Evolutionary conservation across 2,797 vertebrate genomes (phyloP).

Genomic region (Siniperca obscura): DNA sequence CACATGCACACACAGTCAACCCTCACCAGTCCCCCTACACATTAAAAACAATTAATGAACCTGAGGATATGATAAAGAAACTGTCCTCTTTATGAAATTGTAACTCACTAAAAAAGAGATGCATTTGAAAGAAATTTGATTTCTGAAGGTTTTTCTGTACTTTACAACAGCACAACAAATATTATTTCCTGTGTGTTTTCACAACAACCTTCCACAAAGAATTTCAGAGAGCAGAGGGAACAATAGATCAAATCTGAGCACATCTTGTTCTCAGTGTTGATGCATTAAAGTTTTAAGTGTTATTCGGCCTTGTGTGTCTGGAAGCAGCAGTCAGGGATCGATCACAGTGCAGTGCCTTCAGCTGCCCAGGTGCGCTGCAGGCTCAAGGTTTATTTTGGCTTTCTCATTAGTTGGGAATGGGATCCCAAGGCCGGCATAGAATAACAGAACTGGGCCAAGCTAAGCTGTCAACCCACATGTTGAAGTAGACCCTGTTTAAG

Average conservation of each 20-base stretch:
- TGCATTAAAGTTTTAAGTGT: slow-evolving; percentile 28
- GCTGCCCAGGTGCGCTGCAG: slow-evolving; percentile 39
- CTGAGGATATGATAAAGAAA: neutral
- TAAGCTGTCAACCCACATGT: slow-evolving; percentile 61
- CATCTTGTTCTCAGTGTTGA: slow-evolving; percentile 17
- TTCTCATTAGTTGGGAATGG: slow-evolving; percentile 63
- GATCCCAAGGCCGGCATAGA: slow-evolving; percentile 50
- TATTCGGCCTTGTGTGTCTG: slow-evolving; percentile 29
- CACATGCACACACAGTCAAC: neutral
- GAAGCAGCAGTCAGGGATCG: slow-evolving; percentile 42
- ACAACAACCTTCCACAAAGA: neutral
- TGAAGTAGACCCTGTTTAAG: slow-evolving; percentile 44
- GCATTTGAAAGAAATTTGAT: neutral
- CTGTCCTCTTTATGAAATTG: neutral
- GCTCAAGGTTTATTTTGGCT: slow-evolving; percentile 68
- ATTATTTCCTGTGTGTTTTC: neutral
- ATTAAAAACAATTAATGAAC: slow-evolving; percentile 4
- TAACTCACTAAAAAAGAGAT: neutral
- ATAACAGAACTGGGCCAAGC: slow-evolving; percentile 65
- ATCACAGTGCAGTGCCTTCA: slow-evolving; percentile 40
- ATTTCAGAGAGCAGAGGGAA: neutral
- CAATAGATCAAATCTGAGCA: slow-evolving; percentile 14
- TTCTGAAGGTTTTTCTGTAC: neutral
- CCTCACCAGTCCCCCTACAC: neutral
- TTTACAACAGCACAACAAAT: neutral